Base-by-base conservation (phyloP, 2,797 vertebrate genomes). In the Triplophysa bombifrons region DNA sequence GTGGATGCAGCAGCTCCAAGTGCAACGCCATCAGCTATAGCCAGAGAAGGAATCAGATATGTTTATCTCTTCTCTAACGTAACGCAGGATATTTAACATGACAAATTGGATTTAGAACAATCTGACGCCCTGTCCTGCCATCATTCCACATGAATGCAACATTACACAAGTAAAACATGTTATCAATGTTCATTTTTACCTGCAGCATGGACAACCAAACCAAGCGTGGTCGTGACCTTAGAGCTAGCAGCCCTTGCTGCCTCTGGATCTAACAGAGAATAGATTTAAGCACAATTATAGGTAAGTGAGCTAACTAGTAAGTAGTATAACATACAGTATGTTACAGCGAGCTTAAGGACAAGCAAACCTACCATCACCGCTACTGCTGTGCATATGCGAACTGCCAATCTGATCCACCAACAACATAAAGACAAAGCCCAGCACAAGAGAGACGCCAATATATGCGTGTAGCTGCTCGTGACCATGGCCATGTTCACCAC, bases 341-440 rank as follows among this genome's bases (percentile, higher is more conserved):
- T 12, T 11, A 46, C 30, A 65, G 30, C 0, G 4, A 30, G 22
- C 17, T 22, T 19, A 13, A 75, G 20, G 10, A 6, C n/a, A 22
- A 13, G 19, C 17, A 61, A 9, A 81, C 94, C 87, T 83, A 99
- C 97, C 98, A 14, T 99, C 98, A 78, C 92, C 75, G 89, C 92
- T 90, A 78, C 92, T 74, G 89, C 92, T 90, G 90, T 99, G 97
- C 73, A 98, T 88, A 5, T 98, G 98, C 72, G 97, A 95, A 70
- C 93, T 97, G 83, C 98, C 98, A 60, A 99, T 97, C 91, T 99
- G 97, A 88, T 99, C 98, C 80, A 99, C 97, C 68, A 99, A 86
- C 10, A 99, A 93, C 98, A 99, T 99, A 84, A 99, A 99, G 83
- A 99, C 98, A 30, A 99, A 99, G 84, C 98, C 98, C 0, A 99